These are phyloP conservation scores for Cephus cinctus DNA, from an alignment of 1,140 invertebrate species.

Conservation along the genomic window DNA sequence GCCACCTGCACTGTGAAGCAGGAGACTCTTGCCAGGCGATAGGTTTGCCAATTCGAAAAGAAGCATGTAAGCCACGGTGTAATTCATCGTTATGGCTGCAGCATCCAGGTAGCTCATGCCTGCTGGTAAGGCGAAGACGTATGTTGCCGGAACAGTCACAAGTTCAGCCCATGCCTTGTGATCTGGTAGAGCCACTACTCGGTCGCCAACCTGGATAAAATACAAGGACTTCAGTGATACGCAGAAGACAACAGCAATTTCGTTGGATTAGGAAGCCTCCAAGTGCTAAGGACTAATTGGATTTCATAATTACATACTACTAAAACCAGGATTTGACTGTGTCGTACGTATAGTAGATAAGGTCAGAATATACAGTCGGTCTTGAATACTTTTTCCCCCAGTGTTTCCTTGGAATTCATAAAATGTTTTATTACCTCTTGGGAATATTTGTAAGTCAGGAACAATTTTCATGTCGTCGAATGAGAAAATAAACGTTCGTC, in stretches of 20 bases:
- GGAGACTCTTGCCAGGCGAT: slow-evolving; percentile 73
- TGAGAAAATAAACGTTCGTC: too few species aligned
- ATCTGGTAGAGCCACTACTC: slow-evolving; percentile 81
- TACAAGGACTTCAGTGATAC: slow-evolving; percentile 13
- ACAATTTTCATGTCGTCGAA: too few species aligned
- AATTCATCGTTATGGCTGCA: slow-evolving; percentile 82
- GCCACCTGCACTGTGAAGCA: slow-evolving; percentile 84
- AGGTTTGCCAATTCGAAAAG: slow-evolving; percentile 82
- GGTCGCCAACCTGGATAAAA: slow-evolving; percentile 73
- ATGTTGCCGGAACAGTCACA: slow-evolving; percentile 72
- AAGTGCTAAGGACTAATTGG: too few species aligned
- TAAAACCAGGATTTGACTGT: too few species aligned
- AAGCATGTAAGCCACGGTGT: slow-evolving; percentile 81
- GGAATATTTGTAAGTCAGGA: too few species aligned
- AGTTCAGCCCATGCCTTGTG: slow-evolving; percentile 84
- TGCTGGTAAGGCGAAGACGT: slow-evolving; percentile 77
- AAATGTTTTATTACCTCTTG: too few species aligned
- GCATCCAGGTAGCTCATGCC: slow-evolving; percentile 78
- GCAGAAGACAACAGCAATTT: too few species aligned
- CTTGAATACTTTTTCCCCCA: too few species aligned
- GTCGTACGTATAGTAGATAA: too few species aligned
- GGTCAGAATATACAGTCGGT: too few species aligned
- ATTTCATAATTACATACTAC: too few species aligned
- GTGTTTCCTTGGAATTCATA: too few species aligned
- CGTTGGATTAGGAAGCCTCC: neutral